Base-by-base conservation (phyloP, 2,113 vertebrate genomes). In the Etheostoma spectabile region DNA sequence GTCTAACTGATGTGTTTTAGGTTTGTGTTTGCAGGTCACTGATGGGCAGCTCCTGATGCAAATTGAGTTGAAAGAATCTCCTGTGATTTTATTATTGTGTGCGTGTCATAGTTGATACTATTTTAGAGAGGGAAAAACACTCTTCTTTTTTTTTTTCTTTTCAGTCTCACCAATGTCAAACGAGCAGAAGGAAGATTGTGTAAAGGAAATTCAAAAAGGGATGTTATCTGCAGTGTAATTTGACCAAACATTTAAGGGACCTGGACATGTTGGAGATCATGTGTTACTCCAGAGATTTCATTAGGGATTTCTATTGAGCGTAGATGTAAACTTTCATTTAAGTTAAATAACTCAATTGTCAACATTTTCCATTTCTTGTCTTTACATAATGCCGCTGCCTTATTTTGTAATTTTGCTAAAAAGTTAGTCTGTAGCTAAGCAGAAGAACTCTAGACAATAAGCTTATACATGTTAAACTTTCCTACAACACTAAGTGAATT, bases 81-180 rank as follows among this genome's bases (percentile, higher is more conserved):
- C 70, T 85, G 68, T 91, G 79, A 91, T 94, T 92, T 94, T 86
- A 92, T 82, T 80, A 57, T 85, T 91, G 51, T 83, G 48, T 81
- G 30, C 73, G 35, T 79, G 59, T 83, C 38, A 42, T 78, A 82
- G 82, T 61, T 63, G 16, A 45, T 89, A 84, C 90, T 57, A 62
- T 93, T 94, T 93, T 94, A 94, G 89, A 89, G 48, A 85, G 84
- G 76, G 35, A 80, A 86, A 81, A 86, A 83, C 74, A 82, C 70
- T 72, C 22, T 14, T 62, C 52, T 85, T 82, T 91, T 85, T 73
- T 85, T 89, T 65, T 94, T 93, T 10, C 91, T 88, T 83, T 59
- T 64, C 63, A 52, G 62, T 42, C 38, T 42, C 10, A 11, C 68
- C 59, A 12, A 46, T 72, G 68, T 61, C 69, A 85, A 74, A 66